A percentile compares a stretch with the other conserved stretches of the same genome.
Conservation (phyloP, 2,888 invertebrate species). For the Xestoiulus laeticollis region DNA sequence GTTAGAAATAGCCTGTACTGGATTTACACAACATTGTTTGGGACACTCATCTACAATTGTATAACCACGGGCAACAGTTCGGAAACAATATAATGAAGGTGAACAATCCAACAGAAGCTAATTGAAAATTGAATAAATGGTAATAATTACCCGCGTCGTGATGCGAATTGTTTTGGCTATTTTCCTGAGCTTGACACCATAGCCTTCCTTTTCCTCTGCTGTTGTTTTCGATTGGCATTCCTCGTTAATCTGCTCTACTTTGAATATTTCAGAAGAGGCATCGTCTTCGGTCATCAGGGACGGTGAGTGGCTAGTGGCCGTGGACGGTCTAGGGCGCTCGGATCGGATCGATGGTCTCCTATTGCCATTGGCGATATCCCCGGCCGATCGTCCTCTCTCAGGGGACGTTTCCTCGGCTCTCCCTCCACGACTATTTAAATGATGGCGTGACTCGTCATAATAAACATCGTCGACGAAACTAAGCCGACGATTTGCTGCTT, state of each 20-base stretch:
- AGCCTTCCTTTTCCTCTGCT: not conserved
- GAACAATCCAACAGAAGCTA: too few species aligned
- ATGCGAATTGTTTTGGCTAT: slow-evolving; percentile 5
- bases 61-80: too few species aligned
- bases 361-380: not conserved
- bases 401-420: slow-evolving; percentile 30
- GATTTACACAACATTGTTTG: too few species aligned
- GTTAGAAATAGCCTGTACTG: too few species aligned
- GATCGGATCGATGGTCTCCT: slow-evolving; percentile 33
- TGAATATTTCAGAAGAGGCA: slow-evolving; percentile 29
- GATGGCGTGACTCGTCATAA: slow-evolving; percentile 24
- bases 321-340: too few species aligned
- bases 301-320: not conserved
- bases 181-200: not conserved
- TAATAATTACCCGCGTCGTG: not conserved
- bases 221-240: not conserved
- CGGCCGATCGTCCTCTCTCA: not conserved
- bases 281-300: slow-evolving; percentile 24
- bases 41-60: too few species aligned
- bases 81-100: too few species aligned
- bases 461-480: slow-evolving; percentile 27
- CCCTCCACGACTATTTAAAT: not conserved
- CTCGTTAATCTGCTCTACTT: slow-evolving; percentile 8
- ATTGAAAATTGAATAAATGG: too few species aligned
- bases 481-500: not conserved